A percentile compares a stretch with the other conserved stretches of the same genome.
phyloP scores from a whole-genome alignment of 2,797 vertebrate species.

The Lycodopsis pacificus region DNA sequence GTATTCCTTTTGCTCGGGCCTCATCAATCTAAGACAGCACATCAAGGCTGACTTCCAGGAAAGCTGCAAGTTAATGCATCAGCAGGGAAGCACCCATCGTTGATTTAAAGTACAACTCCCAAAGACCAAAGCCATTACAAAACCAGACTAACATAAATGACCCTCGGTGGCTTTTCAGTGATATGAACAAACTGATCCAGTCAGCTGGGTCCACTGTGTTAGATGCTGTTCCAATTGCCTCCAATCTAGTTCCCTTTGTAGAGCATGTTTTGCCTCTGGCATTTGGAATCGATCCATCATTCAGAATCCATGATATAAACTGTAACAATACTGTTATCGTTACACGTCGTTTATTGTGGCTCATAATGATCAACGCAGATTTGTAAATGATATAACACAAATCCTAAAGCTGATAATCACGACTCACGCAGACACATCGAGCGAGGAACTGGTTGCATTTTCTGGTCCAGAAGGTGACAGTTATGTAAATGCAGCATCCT shows the following conservation, averaged over 20 bases:
- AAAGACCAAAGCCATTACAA: constrained; percentile 38
- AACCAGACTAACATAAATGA: constrained; percentile 53
- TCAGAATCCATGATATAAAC: constrained; percentile 56
- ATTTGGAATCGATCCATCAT: constrained; percentile 56
- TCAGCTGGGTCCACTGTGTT: constrained; percentile 59
- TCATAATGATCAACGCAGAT: constrained; percentile 3
- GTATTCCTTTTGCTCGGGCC: background rate
- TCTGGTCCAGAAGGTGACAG: constrained; percentile 61
- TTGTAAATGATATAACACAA: constrained; percentile 1
- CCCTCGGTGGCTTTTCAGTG: constrained; percentile 49
- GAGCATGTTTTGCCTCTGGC: constrained; percentile 62
- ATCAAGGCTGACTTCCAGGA: constrained; percentile 6
- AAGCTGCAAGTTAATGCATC: constrained; percentile 20
- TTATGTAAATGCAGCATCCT: constrained; percentile 70
- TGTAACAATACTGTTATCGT: constrained; percentile 3
- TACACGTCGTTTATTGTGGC: background rate
- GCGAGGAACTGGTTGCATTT: constrained; percentile 23
- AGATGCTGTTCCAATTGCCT: constrained; percentile 61
- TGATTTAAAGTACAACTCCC: constrained; percentile 27
- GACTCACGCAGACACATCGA: constrained; percentile 6
- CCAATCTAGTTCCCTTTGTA: constrained; percentile 57
- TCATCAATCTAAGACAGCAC: background rate
- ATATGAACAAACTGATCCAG: constrained; percentile 62
- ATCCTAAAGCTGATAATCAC: constrained; percentile 3
- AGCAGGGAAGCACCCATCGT: constrained; percentile 9